These are phyloP conservation scores for Parthenolecanium corni DNA, from an alignment of 2,888 invertebrate genomes.

Conservation along the genomic window DNA sequence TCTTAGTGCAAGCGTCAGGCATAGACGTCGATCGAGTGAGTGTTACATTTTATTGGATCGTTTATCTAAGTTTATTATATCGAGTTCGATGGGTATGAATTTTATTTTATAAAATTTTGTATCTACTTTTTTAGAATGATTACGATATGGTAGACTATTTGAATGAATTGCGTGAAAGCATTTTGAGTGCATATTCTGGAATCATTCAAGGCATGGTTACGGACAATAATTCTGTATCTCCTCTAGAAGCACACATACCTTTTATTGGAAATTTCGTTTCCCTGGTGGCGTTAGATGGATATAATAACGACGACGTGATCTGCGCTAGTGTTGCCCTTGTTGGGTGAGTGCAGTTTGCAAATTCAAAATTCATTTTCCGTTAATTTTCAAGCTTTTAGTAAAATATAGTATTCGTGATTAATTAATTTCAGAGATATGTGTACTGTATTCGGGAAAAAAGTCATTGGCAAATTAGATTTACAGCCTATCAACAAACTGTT, in stretches of 20 bases:
- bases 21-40: slow-evolving; percentile 61
- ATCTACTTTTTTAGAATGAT: slow-evolving; percentile 48
- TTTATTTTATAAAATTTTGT: too few species aligned
- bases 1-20: slow-evolving; percentile 77
- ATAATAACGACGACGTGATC: neutral
- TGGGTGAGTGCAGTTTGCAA: neutral
- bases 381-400: too few species aligned
- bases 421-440: slow-evolving; percentile 5
- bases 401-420: neutral
- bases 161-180: slow-evolving; percentile 85
- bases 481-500: neutral
- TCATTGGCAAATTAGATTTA: neutral
- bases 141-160: slow-evolving; percentile 94
- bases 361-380: neutral
- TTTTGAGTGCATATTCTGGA: slow-evolving; percentile 93
- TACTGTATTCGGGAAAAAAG: slow-evolving; percentile 3
- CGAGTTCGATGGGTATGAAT: too few species aligned
- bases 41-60: too few species aligned
- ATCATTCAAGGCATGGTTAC: slow-evolving; percentile 76
- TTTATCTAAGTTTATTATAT: too few species aligned
- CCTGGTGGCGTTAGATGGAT: slow-evolving; percentile 60
- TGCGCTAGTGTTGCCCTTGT: neutral
- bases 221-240: slow-evolving; percentile 51
- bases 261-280: slow-evolving; percentile 83
- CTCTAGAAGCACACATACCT: slow-evolving; percentile 74